phyloP scores from a whole-genome alignment of 2,888 invertebrate species.

The Volucella zonaria region DNA sequence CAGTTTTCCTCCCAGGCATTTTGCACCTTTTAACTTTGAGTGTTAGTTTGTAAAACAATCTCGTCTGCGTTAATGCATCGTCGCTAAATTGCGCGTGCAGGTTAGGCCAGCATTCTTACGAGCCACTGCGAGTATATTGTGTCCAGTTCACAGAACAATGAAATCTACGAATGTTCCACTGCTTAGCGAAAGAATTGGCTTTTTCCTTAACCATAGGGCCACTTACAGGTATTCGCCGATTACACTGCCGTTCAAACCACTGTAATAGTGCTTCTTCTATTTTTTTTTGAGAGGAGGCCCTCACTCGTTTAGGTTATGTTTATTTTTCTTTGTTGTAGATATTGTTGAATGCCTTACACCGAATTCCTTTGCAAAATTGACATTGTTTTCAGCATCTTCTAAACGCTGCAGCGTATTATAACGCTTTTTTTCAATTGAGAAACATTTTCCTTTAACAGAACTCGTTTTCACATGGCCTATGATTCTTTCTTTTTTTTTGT shows the following conservation, averaged over 20 bases:
- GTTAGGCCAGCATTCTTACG: conserved; percentile 14
- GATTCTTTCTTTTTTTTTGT: too few species aligned
- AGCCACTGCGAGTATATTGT: neutral
- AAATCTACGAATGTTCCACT: conserved; percentile 4
- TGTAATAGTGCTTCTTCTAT: neutral
- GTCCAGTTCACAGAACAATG: neutral
- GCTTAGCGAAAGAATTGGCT: neutral
- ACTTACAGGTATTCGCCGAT: neutral
- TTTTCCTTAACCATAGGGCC: conserved; percentile 16
- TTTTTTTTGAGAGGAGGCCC: conserved; percentile 5
- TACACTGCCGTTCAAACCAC: neutral
- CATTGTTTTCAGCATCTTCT: conserved; percentile 11
- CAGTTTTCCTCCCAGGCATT: conserved; percentile 6
- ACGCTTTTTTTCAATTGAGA: conserved; percentile 23
- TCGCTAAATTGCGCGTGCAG: conserved; percentile 8
- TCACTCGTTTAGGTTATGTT: conserved; percentile 12
- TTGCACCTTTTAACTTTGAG: conserved; percentile 18
- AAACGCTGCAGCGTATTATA: conserved; percentile 5
- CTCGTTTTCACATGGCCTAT: neutral
- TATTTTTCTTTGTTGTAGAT: conserved; percentile 14
- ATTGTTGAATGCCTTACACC: conserved; percentile 9
- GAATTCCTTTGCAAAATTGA: conserved; percentile 13
- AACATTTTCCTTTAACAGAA: conserved; percentile 20
- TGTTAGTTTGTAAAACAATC: conserved; percentile 26
- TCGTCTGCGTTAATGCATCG: conserved; percentile 8